Evolutionary conservation across 2,797 vertebrate species (phyloP), one percentile per base, ranked within the genome.

Genomic region (Graptemys geographica): DNA sequence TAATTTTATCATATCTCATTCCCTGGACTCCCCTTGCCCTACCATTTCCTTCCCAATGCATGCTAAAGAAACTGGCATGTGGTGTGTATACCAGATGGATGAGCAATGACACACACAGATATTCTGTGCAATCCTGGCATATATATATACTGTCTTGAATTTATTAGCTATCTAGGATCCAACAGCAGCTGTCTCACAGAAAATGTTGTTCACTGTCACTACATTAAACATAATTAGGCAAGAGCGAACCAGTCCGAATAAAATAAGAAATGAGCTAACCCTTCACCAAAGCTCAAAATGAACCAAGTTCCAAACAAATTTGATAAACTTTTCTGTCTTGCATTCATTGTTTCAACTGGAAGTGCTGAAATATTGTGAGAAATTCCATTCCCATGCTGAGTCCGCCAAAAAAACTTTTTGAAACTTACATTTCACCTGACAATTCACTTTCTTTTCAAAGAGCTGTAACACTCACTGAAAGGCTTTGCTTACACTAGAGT

Each of bases 51-150:
- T 90, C 87, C 62, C 65, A 91, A 56, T 0, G 0, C 84, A 83
- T 79, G 79, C 37, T 72, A 82, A 95, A 92, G 55, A 95, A 90
- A 88, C 53, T 96, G 96, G 95, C 94, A 82, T 52, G 52, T 82
- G 79, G 51, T 94, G 27, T 79, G 37, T 37, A 33, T 1, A 94
- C 83, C 97, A 97, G 97, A 96, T 97, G 94, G 95, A 91, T 33
- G 2, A 86, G 79, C 78, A 8, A 3, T 90, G 83, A 49, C 89
- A 96, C 95, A 96, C 76, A 55, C 56, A 94, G 69, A 93, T 90
- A 94, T 95, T 92, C 92, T 94, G 81, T 0, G 2, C 52, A 81
- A 69, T 90, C 91, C 78, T 96, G 94, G 92, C 94, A 92, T 81
- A 84, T 23, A 41, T 2, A 81, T 16, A 86, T 96, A n/a, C n/a